Percentiles rank a stretch among this genome's conserved stretches.
Evolutionary conservation across 2,888 invertebrate genomes (phyloP).

Genomic region (Nasonia oneida): DNA sequence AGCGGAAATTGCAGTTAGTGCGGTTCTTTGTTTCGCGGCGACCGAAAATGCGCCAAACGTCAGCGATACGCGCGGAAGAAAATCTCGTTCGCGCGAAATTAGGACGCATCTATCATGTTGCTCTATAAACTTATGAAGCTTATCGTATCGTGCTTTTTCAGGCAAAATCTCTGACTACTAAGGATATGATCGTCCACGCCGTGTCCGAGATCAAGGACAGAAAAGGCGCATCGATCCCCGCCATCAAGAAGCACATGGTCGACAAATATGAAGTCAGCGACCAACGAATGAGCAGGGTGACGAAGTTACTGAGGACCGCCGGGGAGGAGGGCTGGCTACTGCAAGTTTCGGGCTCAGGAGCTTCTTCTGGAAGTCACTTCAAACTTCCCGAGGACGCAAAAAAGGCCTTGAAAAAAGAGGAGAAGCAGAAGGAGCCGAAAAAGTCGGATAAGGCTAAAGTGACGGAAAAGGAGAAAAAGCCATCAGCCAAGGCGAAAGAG

Average conservation of each 20-base stretch:
- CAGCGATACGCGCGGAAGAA: not conserved
- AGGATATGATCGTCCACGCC: conserved; percentile 58
- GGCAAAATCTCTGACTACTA: conserved; percentile 44
- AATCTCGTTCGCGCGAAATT: too few relatives aligned
- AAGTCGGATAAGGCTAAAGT: not conserved
- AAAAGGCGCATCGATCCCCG: conserved; percentile 41
- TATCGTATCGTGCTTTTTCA: not conserved
- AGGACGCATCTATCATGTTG: not conserved
- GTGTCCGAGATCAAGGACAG: conserved; percentile 36
- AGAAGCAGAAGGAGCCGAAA: not conserved
- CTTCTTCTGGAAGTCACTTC: conserved; percentile 50
- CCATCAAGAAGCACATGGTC: conserved; percentile 55
- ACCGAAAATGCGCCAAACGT: too few relatives aligned
- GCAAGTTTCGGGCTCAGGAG: conserved; percentile 46
- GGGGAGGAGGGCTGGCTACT: conserved; percentile 49
- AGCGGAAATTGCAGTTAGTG: not conserved
- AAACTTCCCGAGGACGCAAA: conserved; percentile 38
- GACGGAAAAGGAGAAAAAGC: conserved; percentile 28
- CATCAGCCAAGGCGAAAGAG: conserved; percentile 1
- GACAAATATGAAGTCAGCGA: conserved; percentile 15
- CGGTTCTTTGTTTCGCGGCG: not conserved
- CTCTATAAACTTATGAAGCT: not conserved
- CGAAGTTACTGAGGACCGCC: conserved; percentile 45
- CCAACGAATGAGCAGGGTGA: conserved; percentile 6
- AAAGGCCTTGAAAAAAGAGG: not conserved